Conservation (phyloP, 2,797 vertebrate species). For the Sternotherus odoratus region DNA sequence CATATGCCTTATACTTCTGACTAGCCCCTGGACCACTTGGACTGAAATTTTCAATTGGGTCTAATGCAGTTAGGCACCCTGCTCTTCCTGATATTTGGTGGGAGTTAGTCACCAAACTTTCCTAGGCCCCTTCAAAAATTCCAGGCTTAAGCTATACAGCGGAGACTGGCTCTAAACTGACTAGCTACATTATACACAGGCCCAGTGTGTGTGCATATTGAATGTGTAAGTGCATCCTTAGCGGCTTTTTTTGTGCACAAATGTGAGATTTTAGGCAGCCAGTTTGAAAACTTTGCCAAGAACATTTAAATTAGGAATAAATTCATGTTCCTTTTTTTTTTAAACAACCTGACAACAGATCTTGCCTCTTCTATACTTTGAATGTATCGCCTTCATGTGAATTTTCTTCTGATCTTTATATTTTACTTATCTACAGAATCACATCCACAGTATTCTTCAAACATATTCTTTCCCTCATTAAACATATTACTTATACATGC, state of each 20-base stretch:
- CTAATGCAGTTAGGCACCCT: conserved; percentile 20
- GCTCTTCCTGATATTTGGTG: not conserved
- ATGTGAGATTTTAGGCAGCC: not conserved
- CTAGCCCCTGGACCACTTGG: not conserved
- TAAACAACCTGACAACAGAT: not conserved
- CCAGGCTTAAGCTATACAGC: not conserved
- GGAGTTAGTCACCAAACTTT: not conserved
- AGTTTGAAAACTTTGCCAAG: conserved; percentile 18
- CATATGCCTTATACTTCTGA: not conserved
- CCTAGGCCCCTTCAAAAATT: conserved; percentile 11
- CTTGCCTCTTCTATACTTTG: not conserved
- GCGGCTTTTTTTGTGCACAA: not conserved
- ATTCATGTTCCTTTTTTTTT: not conserved
- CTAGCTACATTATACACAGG: not conserved
- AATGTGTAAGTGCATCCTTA: not conserved
- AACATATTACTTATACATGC: not conserved
- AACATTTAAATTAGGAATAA: conserved; percentile 32
- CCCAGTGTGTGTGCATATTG: not conserved
- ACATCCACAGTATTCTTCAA: not conserved
- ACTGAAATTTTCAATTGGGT: not conserved
- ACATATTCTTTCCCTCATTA: not conserved
- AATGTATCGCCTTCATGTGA: not conserved
- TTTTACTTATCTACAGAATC: not conserved
- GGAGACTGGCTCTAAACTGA: not conserved
- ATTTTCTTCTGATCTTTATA: not conserved